A percentile compares a stretch with the other conserved stretches of the same genome.
phyloP scores from a whole-genome alignment of 2,888 invertebrate genomes.

The Candidula unifasciata region DNA sequence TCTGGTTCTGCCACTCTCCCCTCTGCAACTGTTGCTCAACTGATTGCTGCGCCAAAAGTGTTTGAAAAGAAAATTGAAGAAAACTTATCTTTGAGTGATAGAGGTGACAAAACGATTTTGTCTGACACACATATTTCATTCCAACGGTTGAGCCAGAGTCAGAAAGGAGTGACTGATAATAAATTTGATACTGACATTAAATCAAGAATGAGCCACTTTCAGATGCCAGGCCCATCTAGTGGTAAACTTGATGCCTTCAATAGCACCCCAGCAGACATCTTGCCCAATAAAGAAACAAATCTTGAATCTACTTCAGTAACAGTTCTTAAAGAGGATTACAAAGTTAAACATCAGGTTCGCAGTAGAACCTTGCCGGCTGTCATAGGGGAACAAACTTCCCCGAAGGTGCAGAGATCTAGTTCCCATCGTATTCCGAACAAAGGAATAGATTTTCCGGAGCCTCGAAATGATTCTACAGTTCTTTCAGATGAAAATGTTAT shows the following conservation, averaged over 20 bases:
- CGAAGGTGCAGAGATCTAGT: slow-evolving; percentile 56
- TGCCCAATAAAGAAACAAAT: slow-evolving; percentile 25
- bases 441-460: neutral
- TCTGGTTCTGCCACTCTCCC: slow-evolving; percentile 4
- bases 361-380: slow-evolving; percentile 69
- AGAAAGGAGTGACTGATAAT: neutral
- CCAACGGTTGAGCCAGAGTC: neutral
- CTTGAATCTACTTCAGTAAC: slow-evolving; percentile 32
- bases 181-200: slow-evolving; percentile 20
- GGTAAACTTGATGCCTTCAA: neutral
- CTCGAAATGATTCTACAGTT: neutral
- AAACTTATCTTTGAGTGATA: neutral
- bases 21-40: neutral
- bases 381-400: slow-evolving; percentile 55
- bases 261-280: neutral
- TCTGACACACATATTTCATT: neutral
- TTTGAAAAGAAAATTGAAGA: neutral
- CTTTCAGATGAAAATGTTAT: neutral
- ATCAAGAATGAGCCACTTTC: slow-evolving; percentile 34
- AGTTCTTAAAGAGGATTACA: slow-evolving; percentile 64
- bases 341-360: slow-evolving; percentile 62
- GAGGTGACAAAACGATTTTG: neutral
- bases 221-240: neutral
- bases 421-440: slow-evolving; percentile 50
- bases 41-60: neutral